These are phyloP conservation scores for Enchytraeus crypticus DNA, from an alignment of 2,888 invertebrate genomes.

Conservation along the genomic window DNA sequence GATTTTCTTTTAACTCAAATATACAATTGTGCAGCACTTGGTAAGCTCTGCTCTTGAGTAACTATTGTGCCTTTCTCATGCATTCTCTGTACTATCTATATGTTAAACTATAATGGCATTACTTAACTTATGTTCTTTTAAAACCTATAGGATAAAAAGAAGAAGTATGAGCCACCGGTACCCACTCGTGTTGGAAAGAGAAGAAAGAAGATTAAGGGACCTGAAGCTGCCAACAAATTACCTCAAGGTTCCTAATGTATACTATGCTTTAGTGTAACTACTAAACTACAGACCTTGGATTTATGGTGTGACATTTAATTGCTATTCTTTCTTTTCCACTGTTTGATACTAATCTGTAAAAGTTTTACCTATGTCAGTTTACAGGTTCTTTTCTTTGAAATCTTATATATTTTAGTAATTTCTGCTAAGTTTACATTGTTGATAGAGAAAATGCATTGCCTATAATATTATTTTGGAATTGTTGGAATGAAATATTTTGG, in stretches of 20 bases:
- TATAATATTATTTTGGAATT: too few relatives aligned
- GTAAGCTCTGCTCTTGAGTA: neutral
- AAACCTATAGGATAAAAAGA: slow-evolving; percentile 63
- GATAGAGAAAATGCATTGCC: too few relatives aligned
- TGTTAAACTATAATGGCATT: neutral
- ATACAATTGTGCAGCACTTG: neutral
- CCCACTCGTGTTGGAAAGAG: slow-evolving; percentile 95
- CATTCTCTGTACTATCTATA: neutral
- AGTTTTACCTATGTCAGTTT: neutral
- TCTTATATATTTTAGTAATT: neutral
- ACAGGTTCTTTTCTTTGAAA: too few relatives aligned
- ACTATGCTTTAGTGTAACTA: neutral
- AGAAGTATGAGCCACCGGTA: slow-evolving; percentile 97
- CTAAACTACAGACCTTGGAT: too few relatives aligned
- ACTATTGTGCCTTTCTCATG: neutral
- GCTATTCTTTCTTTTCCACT: neutral
- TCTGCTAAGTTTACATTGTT: too few relatives aligned
- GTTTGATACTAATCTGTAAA: neutral
- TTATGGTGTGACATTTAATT: too few relatives aligned
- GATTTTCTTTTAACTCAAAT: too few relatives aligned
- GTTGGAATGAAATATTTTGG: too few relatives aligned
- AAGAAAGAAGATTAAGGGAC: slow-evolving; percentile 87
- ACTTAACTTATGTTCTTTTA: neutral
- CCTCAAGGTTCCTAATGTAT: slow-evolving; percentile 59
- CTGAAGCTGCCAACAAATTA: slow-evolving; percentile 92